Evolutionary conservation across 1,140 invertebrate genomes (phyloP).

Genomic region (Diploscapter pachys): DNA sequence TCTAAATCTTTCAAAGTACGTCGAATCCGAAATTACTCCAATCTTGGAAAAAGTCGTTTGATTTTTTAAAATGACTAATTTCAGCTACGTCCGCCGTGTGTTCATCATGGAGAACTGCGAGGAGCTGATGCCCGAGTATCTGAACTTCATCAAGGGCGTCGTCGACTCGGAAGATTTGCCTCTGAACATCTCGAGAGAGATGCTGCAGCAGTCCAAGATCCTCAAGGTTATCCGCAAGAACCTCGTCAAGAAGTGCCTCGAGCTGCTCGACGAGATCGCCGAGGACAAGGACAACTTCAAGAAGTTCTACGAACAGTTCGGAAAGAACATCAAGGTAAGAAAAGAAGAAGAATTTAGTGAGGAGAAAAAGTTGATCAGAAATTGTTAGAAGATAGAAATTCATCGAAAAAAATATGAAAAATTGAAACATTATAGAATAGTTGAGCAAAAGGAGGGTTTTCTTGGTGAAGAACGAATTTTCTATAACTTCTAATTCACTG

Average conservation of each 20-base stretch:
- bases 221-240: slow-evolving; percentile 93
- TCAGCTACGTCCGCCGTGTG: slow-evolving; percentile 42
- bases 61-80: slow-evolving; percentile 47
- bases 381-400: no score
- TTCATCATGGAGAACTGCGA: slow-evolving; percentile 98
- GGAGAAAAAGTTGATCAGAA: no score
- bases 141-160: slow-evolving; percentile 75
- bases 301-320: slow-evolving; percentile 97
- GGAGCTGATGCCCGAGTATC: slow-evolving; percentile 93
- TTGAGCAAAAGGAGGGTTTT: no score
- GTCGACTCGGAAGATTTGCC: slow-evolving; percentile 97
- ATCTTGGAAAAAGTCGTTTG: background rate
- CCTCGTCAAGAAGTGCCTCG: slow-evolving; percentile 30
- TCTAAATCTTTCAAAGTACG: no score
- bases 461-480: no score
- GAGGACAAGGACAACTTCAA: slow-evolving; percentile 77
- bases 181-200: slow-evolving; percentile 96
- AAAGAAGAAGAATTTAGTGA: slow-evolving; percentile 47
- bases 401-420: no score
- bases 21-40: no score
- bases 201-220: slow-evolving; percentile 97
- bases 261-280: slow-evolving; percentile 21
- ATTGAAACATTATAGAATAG: no score
- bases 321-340: slow-evolving; percentile 85
- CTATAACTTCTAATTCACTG: no score